phyloP scores from a whole-genome alignment of 1,140 invertebrate species.

The Bombus waltoni region DNA sequence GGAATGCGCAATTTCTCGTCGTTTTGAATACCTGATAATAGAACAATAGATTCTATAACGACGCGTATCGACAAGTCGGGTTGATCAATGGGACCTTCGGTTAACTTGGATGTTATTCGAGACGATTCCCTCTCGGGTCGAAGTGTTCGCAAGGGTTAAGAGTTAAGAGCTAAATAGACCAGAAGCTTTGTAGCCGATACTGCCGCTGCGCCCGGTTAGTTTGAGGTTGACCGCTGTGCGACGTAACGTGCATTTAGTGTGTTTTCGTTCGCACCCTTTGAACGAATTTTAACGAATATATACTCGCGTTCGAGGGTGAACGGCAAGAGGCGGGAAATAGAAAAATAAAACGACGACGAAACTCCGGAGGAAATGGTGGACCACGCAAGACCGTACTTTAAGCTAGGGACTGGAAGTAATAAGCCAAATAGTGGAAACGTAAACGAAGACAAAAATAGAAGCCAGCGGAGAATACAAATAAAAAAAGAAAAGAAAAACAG shows the following conservation, averaged over 20 bases:
- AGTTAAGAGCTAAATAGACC: constrained; percentile 36
- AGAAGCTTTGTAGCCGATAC: constrained; percentile 12
- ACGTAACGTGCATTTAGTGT: constrained; percentile 30
- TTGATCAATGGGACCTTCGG: constrained; percentile 16
- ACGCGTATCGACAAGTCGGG: constrained; percentile 28
- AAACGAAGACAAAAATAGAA: neutral
- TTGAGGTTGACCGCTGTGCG: constrained; percentile 52
- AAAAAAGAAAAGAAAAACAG: neutral
- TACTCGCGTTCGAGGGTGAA: neutral
- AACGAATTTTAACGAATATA: constrained; percentile 5
- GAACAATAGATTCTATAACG: neutral
- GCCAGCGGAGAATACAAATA: neutral
- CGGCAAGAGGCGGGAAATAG: neutral
- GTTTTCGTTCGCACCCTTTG: constrained; percentile 49
- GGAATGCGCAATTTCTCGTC: neutral
- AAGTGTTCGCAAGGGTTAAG: constrained; percentile 32
- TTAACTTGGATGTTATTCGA: constrained; percentile 42
- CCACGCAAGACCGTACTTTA: neutral
- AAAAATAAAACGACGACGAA: neutral
- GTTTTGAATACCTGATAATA: too few relatives aligned
- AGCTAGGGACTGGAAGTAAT: neutral
- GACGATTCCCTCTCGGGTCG: neutral
- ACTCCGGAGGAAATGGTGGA: neutral
- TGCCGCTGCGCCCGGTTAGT: constrained; percentile 21
- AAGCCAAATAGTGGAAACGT: neutral